These are phyloP conservation scores for Drosophila colorata DNA, from an alignment of 2,888 invertebrate species.

Conservation along the genomic window DNA sequence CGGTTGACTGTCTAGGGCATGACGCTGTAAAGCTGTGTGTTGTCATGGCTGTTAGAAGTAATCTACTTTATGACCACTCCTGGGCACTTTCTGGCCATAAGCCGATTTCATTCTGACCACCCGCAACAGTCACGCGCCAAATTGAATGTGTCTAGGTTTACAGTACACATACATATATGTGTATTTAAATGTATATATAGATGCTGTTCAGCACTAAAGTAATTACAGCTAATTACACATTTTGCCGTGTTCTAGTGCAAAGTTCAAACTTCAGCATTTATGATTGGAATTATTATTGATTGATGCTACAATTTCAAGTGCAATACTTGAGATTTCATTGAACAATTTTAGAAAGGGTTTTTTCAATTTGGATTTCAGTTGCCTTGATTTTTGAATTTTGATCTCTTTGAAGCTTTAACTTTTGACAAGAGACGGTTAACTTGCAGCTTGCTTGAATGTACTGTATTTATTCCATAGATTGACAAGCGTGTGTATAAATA, in stretches of 20 bases:
- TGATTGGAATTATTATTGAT: conserved; percentile 14
- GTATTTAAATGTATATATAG: neutral
- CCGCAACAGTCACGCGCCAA: conserved; percentile 73
- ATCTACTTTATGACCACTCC: conserved; percentile 67
- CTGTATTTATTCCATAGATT: neutral
- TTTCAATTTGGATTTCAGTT: conserved; percentile 11
- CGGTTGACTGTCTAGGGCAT: conserved; percentile 20
- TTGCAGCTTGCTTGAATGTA: neutral
- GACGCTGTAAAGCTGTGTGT: conserved; percentile 37
- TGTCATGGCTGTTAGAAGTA: conserved; percentile 68
- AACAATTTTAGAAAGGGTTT: conserved; percentile 48
- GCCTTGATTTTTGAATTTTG: conserved; percentile 44
- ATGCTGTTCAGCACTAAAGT: conserved; percentile 3
- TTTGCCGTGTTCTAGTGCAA: conserved; percentile 11
- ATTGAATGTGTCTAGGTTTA: conserved; percentile 17
- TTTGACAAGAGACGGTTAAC: conserved; percentile 11
- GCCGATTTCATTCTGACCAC: conserved; percentile 69
- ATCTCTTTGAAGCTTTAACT: conserved; percentile 4
- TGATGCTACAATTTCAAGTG: conserved; percentile 43
- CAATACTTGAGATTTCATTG: conserved; percentile 16
- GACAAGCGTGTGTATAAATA: neutral
- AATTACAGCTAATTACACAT: conserved; percentile 28
- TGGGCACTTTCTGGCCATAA: conserved; percentile 48
- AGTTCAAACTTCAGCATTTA: conserved; percentile 28
- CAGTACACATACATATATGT: conserved; percentile 1